Base-by-base conservation (phyloP, 2,113 vertebrate genomes). In the Passer domesticus region DNA sequence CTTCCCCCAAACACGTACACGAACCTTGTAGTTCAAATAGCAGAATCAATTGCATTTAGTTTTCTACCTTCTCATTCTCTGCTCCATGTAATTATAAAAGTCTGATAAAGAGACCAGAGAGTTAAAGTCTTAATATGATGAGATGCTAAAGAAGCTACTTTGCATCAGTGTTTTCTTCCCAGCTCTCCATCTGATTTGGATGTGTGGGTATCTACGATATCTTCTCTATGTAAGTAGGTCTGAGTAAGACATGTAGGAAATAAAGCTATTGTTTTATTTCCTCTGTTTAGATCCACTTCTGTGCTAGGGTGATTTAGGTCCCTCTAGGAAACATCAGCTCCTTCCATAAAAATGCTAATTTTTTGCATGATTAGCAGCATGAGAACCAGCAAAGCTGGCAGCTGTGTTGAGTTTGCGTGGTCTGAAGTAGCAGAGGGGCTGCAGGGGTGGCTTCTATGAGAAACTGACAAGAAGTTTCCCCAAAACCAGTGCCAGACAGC, bases 141-240 rank as follows among this genome's bases (percentile, higher is more conserved):
- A 94, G 64, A 92, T 91, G 94, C 74, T 96, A 64, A 95, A 82
- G 53, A 82, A 44, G 21, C 67, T 92, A 37, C 74, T 95, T 96
- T 94, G 83, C 89, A 94, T 91, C 50, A 15, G 33, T 92, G 69
- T 91, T 96, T 94, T 85, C 93, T 95, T 87, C 56, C 30, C 41
- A 52, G 37, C 43, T 91, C 46, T 76, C 77, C 41, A 20, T 46
- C 66, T 91, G 73, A 87, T 95, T 79, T 95, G 82, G 77, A 69
- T 94, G 55, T 56, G 53, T 85, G 37, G 31, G 30, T 72, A 92
- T 58, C 67, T 87, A 23, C 7, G 3, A 3, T 49, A 87, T 62
- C 87, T 95, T 62, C 49, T 22, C 44, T 79, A 12, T 24, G 31
- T 62, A 81, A 84, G 47, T 18, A 84, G 52, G 77, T 91, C 86